These are phyloP conservation scores for Drosophila ohnishii DNA, from an alignment of 1,140 invertebrate genomes.

Conservation along the genomic window DNA sequence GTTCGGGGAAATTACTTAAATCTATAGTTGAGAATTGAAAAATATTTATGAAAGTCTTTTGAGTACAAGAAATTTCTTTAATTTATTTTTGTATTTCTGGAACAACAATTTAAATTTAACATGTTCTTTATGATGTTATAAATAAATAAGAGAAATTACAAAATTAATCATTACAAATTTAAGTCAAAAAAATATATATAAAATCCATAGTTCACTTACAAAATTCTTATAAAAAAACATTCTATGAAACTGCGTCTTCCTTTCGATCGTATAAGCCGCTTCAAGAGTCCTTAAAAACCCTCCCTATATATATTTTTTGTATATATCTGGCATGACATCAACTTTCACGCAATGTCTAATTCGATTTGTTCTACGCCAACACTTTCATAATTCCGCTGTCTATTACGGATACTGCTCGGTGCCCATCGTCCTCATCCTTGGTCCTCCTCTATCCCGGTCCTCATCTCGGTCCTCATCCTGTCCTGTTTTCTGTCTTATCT, in stretches of 20 bases:
- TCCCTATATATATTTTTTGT: conserved; percentile 23
- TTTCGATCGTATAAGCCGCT: neutral
- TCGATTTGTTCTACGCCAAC: conserved; percentile 81
- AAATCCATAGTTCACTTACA: neutral
- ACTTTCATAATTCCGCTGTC: conserved; percentile 80
- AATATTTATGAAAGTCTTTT: neutral
- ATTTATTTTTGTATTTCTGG: neutral
- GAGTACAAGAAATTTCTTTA: no score
- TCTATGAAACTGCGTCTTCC: neutral
- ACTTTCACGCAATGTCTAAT: conserved; percentile 74
- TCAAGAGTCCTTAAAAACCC: conserved; percentile 1
- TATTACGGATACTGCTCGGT: conserved; percentile 50
- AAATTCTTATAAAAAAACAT: neutral
- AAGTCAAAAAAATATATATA: neutral
- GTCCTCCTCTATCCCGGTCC: conserved; percentile 18
- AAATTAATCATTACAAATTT: no score
- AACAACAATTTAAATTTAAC: no score
- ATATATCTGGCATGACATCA: conserved; percentile 48
- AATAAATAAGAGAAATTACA: no score
- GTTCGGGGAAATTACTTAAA: neutral
- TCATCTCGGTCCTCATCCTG: conserved; percentile 30
- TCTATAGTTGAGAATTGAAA: neutral
- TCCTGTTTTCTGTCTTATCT: conserved; percentile 67
- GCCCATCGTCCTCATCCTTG: conserved; percentile 8
- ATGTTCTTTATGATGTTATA: neutral